Percentiles rank a stretch among this genome's conserved stretches.
Conservation (phyloP, 2,797 vertebrate species). For the Zonotrichia albicollis region DNA sequence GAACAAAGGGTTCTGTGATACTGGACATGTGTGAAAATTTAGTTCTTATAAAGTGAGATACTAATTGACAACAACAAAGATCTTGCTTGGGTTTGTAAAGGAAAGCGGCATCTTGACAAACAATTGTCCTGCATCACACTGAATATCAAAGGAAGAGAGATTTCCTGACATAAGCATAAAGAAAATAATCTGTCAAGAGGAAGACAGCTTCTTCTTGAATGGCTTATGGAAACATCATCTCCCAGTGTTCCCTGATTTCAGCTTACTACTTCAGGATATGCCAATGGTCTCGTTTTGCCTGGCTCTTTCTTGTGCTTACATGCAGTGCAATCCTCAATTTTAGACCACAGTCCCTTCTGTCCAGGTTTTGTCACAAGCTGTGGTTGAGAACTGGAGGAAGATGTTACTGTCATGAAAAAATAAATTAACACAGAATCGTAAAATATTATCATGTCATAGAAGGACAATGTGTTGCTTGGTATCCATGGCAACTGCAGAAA, state of each 20-base stretch:
- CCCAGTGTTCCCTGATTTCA: background rate
- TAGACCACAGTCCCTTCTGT: background rate
- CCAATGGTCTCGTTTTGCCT: background rate
- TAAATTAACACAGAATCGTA: slow-evolving; percentile 4
- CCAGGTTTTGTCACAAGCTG: background rate
- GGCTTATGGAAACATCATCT: background rate
- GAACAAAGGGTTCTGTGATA: background rate
- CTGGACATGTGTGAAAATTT: background rate
- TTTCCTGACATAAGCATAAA: background rate
- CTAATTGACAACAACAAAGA: background rate
- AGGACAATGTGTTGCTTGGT: slow-evolving; percentile 16
- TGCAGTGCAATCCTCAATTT: rapidly evolving
- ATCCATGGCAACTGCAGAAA: slow-evolving; percentile 52
- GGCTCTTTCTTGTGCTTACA: background rate
- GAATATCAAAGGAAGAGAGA: background rate
- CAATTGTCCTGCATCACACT: background rate
- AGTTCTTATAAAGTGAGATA: background rate
- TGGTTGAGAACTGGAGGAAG: background rate
- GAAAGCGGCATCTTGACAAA: background rate
- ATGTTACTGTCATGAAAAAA: background rate
- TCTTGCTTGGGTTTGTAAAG: background rate
- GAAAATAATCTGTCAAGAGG: background rate
- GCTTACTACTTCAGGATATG: background rate
- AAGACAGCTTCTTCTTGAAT: background rate
- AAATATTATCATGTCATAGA: slow-evolving; percentile 48